Evolutionary conservation across 2,888 invertebrate species (phyloP), one percentile per base, ranked within the genome.

Genomic region (Rhingia campestris): DNA sequence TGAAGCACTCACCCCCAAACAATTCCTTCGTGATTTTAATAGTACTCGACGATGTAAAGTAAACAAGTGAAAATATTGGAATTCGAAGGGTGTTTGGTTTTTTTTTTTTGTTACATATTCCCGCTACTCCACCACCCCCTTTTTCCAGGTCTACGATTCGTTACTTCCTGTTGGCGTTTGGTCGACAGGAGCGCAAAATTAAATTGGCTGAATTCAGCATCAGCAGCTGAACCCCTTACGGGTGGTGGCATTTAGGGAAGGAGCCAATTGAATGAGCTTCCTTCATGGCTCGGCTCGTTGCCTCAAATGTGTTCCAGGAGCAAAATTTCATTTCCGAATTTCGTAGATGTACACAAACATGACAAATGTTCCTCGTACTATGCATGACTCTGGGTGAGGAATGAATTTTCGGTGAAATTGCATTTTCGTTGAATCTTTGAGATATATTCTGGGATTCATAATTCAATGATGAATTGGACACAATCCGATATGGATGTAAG

Each of bases 381-480:
- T 22, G 64, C 14, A 33, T 12, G 41, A 30, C 33, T 10, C 37
- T 33, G 53, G 32, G 9, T 45, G 37, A 4, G 4, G 22, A 14
- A 22, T 32, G 51, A 41, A 41, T 64, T 66, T 66, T 58, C 66
- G 58, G 39, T n/a, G 74, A 58, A 66, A 74, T 74, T 74, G 74
- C 74, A 74, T 74, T 74, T 74, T 74, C 74, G 51, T 66, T 47
- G 56, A 66, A 56, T 73, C 58, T 49, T 74, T 22, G 49, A 74
- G 74, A 66, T 74, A 22, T 22, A 74, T 74, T 74, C 35, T 58
- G 41, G 33, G 22, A 64, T 66, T 58, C 74, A 74, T 74, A 74
- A 74, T 58, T 74, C 74, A 74, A 64, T 74, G 74, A 74, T 74
- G 64, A 74, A 74, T 66, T 51, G 74, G 56, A 41, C 56, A 47